Percentiles rank a stretch among this genome's conserved stretches.
Conservation (phyloP, 30 jellyfish, hydroid and myxozoan species). For the Sanderia malayensis region DNA sequence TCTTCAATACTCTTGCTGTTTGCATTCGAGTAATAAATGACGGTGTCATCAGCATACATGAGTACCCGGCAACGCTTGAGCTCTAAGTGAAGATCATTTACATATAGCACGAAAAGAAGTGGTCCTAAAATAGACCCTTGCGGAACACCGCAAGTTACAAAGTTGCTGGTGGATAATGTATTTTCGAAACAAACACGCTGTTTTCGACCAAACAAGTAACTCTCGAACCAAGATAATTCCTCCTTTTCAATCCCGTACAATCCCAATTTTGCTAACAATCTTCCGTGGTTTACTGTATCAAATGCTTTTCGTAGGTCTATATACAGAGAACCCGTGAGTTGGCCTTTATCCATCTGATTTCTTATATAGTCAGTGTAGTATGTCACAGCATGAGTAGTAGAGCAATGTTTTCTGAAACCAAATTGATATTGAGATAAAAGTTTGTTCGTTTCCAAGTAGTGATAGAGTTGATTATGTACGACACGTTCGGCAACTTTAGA, state of each 20-base stretch:
- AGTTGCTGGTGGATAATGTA: constrained; percentile 23
- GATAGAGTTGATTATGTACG: background rate
- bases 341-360: constrained; percentile 14
- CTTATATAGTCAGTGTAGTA: background rate
- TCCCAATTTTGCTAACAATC: constrained; percentile 47
- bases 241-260: constrained; percentile 37
- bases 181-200: constrained; percentile 33
- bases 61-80: constrained; percentile 17
- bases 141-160: constrained; percentile 37
- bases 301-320: constrained; percentile 63
- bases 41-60: constrained; percentile 66
- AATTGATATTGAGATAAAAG: background rate
- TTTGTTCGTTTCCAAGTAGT: background rate
- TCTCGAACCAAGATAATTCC: constrained; percentile 38
- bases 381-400: constrained; percentile 32
- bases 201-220: constrained; percentile 41
- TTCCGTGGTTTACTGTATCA: constrained; percentile 58
- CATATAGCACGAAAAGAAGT: constrained; percentile 31
- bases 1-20: constrained; percentile 24
- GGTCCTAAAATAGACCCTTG: constrained; percentile 68
- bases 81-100: constrained; percentile 42
- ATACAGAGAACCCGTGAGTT: constrained; percentile 52
- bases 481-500: constrained; percentile 8
- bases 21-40: constrained; percentile 37
- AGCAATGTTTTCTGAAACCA: background rate